phyloP scores from a whole-genome alignment of 2,113 vertebrate species.

The Mobula hypostoma region DNA sequence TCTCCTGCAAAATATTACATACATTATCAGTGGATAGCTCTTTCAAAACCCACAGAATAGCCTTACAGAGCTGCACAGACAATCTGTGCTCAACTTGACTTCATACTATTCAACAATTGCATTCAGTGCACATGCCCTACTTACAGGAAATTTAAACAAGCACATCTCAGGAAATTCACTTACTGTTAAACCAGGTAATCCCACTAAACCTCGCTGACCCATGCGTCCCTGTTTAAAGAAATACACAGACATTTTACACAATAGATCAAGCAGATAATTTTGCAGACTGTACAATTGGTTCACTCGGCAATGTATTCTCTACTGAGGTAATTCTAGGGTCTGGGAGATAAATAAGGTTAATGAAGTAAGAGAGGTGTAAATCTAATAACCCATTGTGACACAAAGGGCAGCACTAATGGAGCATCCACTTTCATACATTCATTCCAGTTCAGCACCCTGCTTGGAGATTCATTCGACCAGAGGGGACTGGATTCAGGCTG shows the following conservation, averaged over 20 bases:
- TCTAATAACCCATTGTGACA: background rate
- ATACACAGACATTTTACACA: background rate
- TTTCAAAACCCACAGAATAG: background rate
- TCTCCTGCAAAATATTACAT: too few relatives aligned
- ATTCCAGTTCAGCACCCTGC: too few relatives aligned
- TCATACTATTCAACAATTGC: background rate
- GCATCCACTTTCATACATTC: too few relatives aligned
- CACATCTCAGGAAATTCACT: slow-evolving; percentile 43
- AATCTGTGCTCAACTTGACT: background rate
- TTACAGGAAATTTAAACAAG: background rate
- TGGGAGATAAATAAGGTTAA: background rate
- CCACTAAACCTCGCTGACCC: slow-evolving; percentile 66
- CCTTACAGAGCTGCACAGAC: background rate
- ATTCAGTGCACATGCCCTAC: background rate
- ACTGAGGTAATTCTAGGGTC: background rate
- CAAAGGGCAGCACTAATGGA: too few relatives aligned
- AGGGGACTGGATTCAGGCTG: too few relatives aligned
- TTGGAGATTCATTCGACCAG: too few relatives aligned
- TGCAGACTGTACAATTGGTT: background rate
- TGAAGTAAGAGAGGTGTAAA: background rate
- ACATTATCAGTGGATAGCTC: background rate
- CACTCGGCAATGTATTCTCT: background rate
- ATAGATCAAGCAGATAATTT: background rate
- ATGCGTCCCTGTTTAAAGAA: slow-evolving; percentile 58
- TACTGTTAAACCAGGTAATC: slow-evolving; percentile 66